Evolutionary conservation across 2,113 vertebrate species (phyloP), one percentile per base, ranked within the genome.

Genomic region (Uropsilus gracilis): DNA sequence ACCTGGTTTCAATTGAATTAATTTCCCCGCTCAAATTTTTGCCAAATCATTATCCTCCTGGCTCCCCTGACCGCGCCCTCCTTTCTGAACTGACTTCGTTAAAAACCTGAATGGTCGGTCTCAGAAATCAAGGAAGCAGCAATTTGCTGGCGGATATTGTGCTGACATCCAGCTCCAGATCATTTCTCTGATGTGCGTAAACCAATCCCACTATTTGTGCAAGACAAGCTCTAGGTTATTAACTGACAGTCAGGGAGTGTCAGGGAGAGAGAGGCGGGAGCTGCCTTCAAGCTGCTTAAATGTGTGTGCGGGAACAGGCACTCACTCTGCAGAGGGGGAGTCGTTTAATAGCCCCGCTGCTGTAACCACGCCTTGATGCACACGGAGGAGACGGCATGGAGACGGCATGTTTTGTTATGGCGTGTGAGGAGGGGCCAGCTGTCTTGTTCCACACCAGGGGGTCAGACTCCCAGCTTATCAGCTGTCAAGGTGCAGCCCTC

Each of bases 151-250:
- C 9, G 80, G 64, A 30, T 20, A 1, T 48, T 13, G 80, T 57
- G 57, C 93, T 89, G 83, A 81, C 73, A 24, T 12, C 32, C 24
- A 44, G 42, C 93, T 76, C 66, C 2, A 4, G 68, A 57, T 84
- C 83, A 3, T 72, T 94, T 90, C 75, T 83, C 89, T 72, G 84
- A 64, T 24, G 42, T 17, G 8, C 28, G 12, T 32, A 89, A 82
- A 68, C 73, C 76, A 46, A 22, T 77, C 75, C 53, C 84, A 87
- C 75, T 18, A 1, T 76, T 55, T 80, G 93, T 91, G 68, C 71
- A 48, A 81, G 84, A 61, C 4, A 32, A 80, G 30, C 91, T 72
- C 93, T 39, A 46, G 71, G 53, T 93, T 91, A 86, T 93, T 82
- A 90, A 61, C 76, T 39, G 84, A 30, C 30, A 64, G 88, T 18